Base-by-base conservation (phyloP, 2,797 vertebrate genomes). In the Phoeniculus purpureus region DNA sequence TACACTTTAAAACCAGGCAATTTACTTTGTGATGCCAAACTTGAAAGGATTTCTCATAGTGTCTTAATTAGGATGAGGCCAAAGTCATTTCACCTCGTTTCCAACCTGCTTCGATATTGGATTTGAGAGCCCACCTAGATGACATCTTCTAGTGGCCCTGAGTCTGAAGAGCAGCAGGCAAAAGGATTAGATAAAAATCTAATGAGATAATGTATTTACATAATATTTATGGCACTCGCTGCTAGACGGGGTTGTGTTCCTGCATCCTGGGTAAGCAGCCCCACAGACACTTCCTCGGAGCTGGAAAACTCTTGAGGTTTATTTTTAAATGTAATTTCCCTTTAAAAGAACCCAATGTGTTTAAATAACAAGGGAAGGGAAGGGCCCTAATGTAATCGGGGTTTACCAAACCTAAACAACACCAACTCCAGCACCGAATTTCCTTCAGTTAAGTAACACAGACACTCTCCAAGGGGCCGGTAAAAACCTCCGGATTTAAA, bases 131-230 rank as follows among this genome's bases (percentile, higher is more conserved):
- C 77, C 84, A 92, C 51, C 86, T 67, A 51, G 43, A 43, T 70
- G 71, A 92, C 85, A 93, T 45, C 78, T 74, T 58, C 82, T 43
- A 83, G 78, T 12, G 8, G 67, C 55, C 26, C 5, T 37, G 58
- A 90, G 43, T 2, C 88, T 94, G 89, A 64, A 73, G 66, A 86
- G 20, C 34, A 70, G 80, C 77, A 76, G 67, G 77, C 74, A 88
- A 48, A 0, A 3, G 81, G 83, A 90, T 91, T 62, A 94, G 91
- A 84, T 70, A 88, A 48, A 86, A 94, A 91, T 88, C 91, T 88
- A 84, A 93, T 65, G 94, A 95, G 91, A 94, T 89, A 89, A 95
- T 58, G 71, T 71, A 91, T 90, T 92, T 91, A 88, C 81, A 74
- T 47, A 43, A 88, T 88, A 95, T 92, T 95, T 86, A 93, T 80